These are phyloP conservation scores for Trichonephila clavata DNA, from an alignment of 1,140 invertebrate genomes.

Conservation along the genomic window DNA sequence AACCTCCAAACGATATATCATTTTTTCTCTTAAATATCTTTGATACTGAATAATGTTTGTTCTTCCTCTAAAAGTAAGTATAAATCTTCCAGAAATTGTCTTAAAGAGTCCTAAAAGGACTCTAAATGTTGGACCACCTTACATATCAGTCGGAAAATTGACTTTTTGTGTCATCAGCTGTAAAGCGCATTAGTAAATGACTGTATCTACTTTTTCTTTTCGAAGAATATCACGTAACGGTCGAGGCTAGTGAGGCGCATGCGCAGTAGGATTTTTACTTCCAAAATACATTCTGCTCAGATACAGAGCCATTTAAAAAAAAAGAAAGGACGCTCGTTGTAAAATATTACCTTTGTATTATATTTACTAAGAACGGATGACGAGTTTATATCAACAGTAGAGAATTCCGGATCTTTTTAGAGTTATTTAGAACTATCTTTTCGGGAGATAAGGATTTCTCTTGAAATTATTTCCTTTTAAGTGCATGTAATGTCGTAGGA, in stretches of 20 bases:
- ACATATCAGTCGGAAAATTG: background rate
- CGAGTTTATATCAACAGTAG: background rate
- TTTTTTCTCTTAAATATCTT: background rate
- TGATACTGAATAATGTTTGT: background rate
- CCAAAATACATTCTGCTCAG: background rate
- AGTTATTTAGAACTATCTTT: background rate
- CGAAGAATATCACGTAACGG: slow-evolving; percentile 1
- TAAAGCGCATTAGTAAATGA: background rate
- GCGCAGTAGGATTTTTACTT: background rate
- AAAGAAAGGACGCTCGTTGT: background rate
- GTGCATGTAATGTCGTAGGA: too few relatives aligned
- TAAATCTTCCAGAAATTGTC: background rate
- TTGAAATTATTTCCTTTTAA: too few relatives aligned
- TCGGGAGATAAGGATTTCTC: background rate
- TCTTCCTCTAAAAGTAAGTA: background rate
- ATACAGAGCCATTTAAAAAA: background rate
- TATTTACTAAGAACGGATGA: background rate
- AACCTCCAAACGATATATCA: background rate
- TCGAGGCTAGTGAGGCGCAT: background rate
- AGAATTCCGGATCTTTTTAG: slow-evolving; percentile 12
- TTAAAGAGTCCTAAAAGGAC: background rate
- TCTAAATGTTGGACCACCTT: background rate
- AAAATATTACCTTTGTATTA: background rate
- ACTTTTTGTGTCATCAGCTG: background rate
- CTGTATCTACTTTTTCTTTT: slow-evolving; percentile 1